Evolutionary conservation across 2,113 vertebrate genomes (phyloP).

Genomic region (Loxodonta africana): DNA sequence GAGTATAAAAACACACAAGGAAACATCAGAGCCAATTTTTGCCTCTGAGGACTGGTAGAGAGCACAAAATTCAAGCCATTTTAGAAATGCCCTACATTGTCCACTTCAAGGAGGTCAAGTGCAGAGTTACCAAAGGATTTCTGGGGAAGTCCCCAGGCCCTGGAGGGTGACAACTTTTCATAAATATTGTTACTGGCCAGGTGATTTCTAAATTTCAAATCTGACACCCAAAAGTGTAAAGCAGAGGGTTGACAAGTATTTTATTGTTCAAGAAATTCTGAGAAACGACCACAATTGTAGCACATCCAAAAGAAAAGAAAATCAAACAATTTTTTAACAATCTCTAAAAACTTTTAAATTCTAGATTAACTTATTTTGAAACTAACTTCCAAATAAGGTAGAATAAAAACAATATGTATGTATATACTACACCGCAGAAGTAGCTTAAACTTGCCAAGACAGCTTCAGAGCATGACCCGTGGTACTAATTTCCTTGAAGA

Average conservation of each 20-base stretch:
- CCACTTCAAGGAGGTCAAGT: slow-evolving; percentile 2
- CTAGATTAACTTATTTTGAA: slow-evolving; percentile 76
- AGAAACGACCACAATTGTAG: slow-evolving; percentile 66
- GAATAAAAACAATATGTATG: not conserved
- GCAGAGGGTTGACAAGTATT: not conserved
- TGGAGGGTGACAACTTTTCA: not conserved
- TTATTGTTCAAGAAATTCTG: slow-evolving; percentile 59
- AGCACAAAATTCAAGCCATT: slow-evolving; percentile 56
- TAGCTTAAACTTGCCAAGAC: not conserved
- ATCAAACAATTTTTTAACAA: slow-evolving; percentile 51
- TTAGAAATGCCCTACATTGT: not conserved
- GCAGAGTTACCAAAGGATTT: slow-evolving; percentile 45
- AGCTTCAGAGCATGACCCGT: not conserved
- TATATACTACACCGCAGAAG: slow-evolving; percentile 3
- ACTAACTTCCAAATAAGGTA: slow-evolving; percentile 69
- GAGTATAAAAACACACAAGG: slow-evolving; percentile 61
- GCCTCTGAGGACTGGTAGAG: not conserved
- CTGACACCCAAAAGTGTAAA: not conserved
- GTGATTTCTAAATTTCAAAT: slow-evolving; percentile 40
- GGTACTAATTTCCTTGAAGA: not conserved
- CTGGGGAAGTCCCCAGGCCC: slow-evolving; percentile 27
- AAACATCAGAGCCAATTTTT: slow-evolving; percentile 53
- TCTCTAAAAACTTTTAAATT: slow-evolving; percentile 69
- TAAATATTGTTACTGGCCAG: slow-evolving; percentile 22
- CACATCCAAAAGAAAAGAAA: slow-evolving; percentile 18